phyloP scores from a whole-genome alignment of 2,113 vertebrate species.

The Centropristis striata region DNA sequence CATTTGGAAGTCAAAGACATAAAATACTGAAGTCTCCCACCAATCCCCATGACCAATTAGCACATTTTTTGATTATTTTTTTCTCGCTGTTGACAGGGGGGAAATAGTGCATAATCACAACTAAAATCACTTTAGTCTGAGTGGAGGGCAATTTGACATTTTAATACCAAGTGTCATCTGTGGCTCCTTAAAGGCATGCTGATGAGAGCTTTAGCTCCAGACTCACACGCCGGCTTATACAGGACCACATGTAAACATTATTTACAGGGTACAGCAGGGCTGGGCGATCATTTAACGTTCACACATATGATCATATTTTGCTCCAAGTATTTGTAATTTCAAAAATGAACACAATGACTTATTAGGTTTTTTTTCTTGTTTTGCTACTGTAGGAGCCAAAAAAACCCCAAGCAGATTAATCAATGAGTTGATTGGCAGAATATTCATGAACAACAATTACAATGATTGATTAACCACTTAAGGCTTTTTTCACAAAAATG shows the following conservation, averaged over 20 bases:
- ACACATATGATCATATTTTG: background rate
- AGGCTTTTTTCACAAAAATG: background rate
- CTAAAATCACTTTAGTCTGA: constrained; percentile 78
- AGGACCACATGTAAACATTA: constrained; percentile 36
- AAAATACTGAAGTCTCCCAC: constrained; percentile 79
- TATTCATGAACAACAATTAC: background rate
- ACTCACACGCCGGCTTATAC: constrained; percentile 4
- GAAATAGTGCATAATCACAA: constrained; percentile 79
- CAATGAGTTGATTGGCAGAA: background rate
- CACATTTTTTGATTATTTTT: constrained; percentile 70
- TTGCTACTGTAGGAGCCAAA: background rate
- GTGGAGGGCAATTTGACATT: constrained; percentile 78
- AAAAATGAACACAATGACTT: background rate
- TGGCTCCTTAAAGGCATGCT: constrained; percentile 67
- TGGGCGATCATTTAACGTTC: background rate
- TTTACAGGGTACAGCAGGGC: background rate
- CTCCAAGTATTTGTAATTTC: background rate
- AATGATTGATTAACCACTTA: background rate
- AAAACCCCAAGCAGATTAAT: background rate
- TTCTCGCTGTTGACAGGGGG: constrained; percentile 65
- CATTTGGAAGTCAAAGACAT: constrained; percentile 83
- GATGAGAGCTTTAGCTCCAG: constrained; percentile 51
- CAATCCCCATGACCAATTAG: constrained; percentile 85
- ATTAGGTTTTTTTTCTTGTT: background rate
- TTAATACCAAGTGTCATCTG: constrained; percentile 77